These are phyloP conservation scores for Azemiops feae DNA, from an alignment of 2,113 vertebrate species.

Conservation along the genomic window DNA sequence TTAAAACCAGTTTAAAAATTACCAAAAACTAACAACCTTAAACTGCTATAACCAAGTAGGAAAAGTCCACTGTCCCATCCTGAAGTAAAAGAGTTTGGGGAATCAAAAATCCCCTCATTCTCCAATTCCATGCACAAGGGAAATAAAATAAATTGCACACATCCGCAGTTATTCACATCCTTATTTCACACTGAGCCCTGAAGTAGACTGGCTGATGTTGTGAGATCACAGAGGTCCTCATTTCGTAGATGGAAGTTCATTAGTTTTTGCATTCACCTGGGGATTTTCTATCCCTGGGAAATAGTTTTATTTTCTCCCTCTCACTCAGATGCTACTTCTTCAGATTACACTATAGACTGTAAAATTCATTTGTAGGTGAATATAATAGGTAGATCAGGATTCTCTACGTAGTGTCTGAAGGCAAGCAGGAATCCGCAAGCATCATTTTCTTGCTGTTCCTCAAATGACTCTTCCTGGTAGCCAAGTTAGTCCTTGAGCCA, in stretches of 20 bases:
- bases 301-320: background rate
- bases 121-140: background rate
- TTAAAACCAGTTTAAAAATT: background rate
- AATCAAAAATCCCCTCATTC: background rate
- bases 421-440: background rate
- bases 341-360: background rate
- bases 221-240: background rate
- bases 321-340: background rate
- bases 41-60: background rate
- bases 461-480: background rate
- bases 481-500: background rate
- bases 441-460: background rate
- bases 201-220: background rate
- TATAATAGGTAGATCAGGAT: background rate
- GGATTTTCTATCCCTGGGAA: background rate
- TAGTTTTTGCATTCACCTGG: background rate
- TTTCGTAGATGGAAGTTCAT: background rate
- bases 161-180: background rate
- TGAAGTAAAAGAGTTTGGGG: background rate
- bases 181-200: background rate
- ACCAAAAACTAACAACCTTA: background rate
- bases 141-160: background rate
- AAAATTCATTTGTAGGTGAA: background rate
- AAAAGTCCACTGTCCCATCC: background rate
- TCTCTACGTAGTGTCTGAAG: background rate